Base-by-base conservation (phyloP, 2,113 vertebrate species). In the Phalacrocorax aristotelis region DNA sequence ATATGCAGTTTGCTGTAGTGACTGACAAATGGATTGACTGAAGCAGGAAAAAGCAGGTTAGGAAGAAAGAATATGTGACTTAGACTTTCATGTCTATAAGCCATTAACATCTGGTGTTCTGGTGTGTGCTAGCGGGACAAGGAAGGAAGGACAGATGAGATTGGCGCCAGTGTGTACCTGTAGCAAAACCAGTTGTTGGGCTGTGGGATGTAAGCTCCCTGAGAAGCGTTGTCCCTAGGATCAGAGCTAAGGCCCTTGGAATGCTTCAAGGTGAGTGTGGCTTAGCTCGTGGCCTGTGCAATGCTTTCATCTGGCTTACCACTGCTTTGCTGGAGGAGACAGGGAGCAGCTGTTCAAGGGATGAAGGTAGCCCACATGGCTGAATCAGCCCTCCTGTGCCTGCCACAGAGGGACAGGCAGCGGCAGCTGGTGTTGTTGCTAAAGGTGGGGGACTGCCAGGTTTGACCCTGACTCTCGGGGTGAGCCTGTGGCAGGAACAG, bases 11-110 rank as follows among this genome's bases (percentile, higher is more conserved):
- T 88, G 30, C 42, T 80, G 13, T 27, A 55, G 77, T 65, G 66
- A 68, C 36, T 87, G 84, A 77, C 22, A 68, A 82, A 91, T 32
- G 13, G 55, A 61, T 89, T 92, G 36, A 91, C n/a, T 84, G n/a
- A 89, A 81, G 34, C 15, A 72, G 87, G 66, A 52, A 46, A 70
- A 91, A 78, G 14, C 10, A 40, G 5, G 3, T 32, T 65, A 36
- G 27, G 32, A 89, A 78, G 40, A 60, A 78, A 75, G 66, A 83
- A 26, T 66, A 44, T 19, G 21, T 66, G 38, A 60, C n/a, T 54
- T 70, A 52, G 16, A 62, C 29, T 80, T 83, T 65, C 60, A 13
- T 38, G 18, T 58, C 36, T 66, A 34, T 25, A 46, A 71, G 46
- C 18, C 44, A 72, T 15, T 75, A 51, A 57, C 36, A 58, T 36